A percentile compares a stretch with the other conserved stretches of the same genome.
Conservation (phyloP, 2,888 invertebrate species). For the Phalangium opilio region DNA sequence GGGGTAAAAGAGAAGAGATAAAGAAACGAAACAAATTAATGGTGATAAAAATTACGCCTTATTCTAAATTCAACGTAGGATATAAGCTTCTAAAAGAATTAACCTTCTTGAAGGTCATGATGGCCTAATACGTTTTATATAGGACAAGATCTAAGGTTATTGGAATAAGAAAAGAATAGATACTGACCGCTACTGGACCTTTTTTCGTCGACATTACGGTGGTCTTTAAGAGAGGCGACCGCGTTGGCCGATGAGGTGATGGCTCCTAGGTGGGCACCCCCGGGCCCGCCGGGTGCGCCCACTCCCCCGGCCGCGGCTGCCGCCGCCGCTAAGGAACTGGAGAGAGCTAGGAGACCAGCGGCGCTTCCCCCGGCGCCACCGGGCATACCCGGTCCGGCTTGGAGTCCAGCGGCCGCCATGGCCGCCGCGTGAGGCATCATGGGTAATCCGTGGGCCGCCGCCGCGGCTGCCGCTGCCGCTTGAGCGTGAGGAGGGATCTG, state of each 20-base stretch:
- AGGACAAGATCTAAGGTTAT: too few relatives aligned
- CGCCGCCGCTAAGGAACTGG: neutral
- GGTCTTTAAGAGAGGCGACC: constrained; percentile 18
- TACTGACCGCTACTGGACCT: constrained; percentile 20
- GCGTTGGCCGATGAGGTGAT: neutral
- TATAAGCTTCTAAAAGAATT: too few relatives aligned
- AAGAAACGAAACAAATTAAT: too few relatives aligned
- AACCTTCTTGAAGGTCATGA: too few relatives aligned
- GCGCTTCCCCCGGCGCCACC: neutral
- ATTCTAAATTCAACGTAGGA: too few relatives aligned
- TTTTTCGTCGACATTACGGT: constrained; percentile 17
- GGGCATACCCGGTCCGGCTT: neutral
- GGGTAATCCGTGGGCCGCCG: neutral
- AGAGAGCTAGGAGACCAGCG: neutral
- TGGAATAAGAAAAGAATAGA: neutral
- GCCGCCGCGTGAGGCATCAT: constrained; percentile 1
- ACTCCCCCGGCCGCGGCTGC: neutral
- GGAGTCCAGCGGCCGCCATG: neutral
- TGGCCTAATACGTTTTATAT: too few relatives aligned
- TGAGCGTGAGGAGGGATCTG: neutral
- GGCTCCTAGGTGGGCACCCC: neutral
- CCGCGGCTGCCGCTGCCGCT: neutral
- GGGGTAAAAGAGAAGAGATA: too few relatives aligned
- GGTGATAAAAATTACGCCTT: too few relatives aligned
- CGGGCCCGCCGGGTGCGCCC: neutral